phyloP scores from a whole-genome alignment of 2,797 vertebrate genomes.

The Champsocephalus gunnari region DNA sequence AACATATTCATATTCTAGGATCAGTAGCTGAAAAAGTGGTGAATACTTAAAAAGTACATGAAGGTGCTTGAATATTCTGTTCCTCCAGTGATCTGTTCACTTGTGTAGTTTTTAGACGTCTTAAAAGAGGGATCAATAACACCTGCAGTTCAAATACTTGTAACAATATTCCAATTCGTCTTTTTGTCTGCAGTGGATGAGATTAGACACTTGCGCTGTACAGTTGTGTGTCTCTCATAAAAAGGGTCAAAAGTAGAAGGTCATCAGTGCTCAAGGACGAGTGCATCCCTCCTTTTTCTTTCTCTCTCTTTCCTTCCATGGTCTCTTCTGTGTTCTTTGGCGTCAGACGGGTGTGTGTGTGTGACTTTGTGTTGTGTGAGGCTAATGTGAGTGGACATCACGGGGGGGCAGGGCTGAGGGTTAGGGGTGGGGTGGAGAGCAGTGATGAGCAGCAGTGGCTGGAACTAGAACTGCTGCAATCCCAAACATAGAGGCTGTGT shows the following conservation, averaged over 20 bases:
- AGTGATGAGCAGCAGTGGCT: conserved; percentile 61
- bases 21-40: conserved; percentile 39
- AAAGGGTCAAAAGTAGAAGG: conserved; percentile 56
- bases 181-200: conserved; percentile 35
- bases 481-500: conserved; percentile 69
- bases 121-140: conserved; percentile 46
- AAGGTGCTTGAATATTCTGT: conserved; percentile 34
- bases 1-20: conserved; percentile 59
- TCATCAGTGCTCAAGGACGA: conserved; percentile 67
- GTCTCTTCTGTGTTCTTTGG: conserved; percentile 40
- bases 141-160: conserved; percentile 48
- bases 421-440: conserved; percentile 53
- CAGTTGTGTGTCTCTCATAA: conserved; percentile 40
- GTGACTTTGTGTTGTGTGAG: conserved; percentile 58
- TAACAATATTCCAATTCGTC: conserved; percentile 41
- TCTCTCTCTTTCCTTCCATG: conserved; percentile 62
- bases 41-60: conserved; percentile 42
- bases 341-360: conserved; percentile 31
- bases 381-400: conserved; percentile 72
- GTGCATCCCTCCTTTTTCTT: conserved; percentile 55
- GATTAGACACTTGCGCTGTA: conserved; percentile 37
- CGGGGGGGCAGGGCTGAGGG: conserved; percentile 50
- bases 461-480: conserved; percentile 56
- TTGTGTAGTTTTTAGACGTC: conserved; percentile 38
- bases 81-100: conserved; percentile 27